phyloP scores from a whole-genome alignment of 1,140 invertebrate genomes.

The Drosophila sulfurigaster region DNA sequence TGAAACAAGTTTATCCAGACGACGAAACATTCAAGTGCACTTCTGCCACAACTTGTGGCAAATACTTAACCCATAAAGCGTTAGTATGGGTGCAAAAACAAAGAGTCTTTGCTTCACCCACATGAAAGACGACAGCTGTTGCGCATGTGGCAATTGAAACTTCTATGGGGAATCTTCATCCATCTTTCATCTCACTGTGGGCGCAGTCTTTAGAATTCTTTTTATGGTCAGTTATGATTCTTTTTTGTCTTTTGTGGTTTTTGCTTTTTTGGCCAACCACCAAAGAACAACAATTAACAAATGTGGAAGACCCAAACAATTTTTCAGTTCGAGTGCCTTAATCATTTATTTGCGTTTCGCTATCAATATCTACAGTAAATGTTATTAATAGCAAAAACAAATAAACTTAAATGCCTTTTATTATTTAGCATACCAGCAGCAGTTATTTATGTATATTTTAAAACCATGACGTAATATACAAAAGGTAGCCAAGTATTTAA shows the following conservation, averaged over 20 bases:
- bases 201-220: conserved; percentile 42
- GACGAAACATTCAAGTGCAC: conserved; percentile 52
- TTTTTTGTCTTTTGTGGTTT: conserved; percentile 36
- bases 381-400: conserved; percentile 49
- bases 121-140: conserved; percentile 40
- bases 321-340: conserved; percentile 36
- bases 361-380: conserved; percentile 34
- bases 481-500: not conserved
- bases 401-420: conserved; percentile 40
- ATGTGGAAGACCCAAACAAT: conserved; percentile 6
- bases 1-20: conserved; percentile 51
- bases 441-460: conserved; percentile 9
- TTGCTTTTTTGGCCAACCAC: conserved; percentile 3
- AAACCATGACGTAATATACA: conserved; percentile 36
- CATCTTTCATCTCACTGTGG: conserved; percentile 18
- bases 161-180: conserved; percentile 27
- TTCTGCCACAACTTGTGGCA: conserved; percentile 7
- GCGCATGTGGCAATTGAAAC: conserved; percentile 57
- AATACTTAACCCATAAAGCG: conserved; percentile 61
- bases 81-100: conserved; percentile 5
- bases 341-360: conserved; percentile 48
- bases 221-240: conserved; percentile 38
- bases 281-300: not conserved
- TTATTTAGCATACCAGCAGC: conserved; percentile 13
- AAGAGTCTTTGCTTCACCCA: conserved; percentile 29